Conservation (phyloP, 2,888 invertebrate genomes). For the Isotomurus palustris region DNA sequence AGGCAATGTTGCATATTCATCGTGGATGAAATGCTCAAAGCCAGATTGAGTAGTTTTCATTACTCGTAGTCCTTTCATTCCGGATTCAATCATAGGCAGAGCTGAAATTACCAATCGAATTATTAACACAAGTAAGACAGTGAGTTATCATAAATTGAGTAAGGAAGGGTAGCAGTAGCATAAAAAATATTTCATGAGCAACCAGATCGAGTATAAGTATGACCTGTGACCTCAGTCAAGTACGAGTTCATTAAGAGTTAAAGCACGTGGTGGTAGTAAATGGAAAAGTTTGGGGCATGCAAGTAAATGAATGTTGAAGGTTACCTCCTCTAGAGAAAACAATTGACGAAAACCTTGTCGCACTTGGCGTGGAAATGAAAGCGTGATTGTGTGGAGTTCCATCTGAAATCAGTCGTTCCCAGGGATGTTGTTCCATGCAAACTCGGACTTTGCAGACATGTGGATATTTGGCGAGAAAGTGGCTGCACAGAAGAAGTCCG, state of each 20-base stretch:
- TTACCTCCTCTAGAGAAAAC: conserved; percentile 64
- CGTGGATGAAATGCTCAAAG: conserved; percentile 72
- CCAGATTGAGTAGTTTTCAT: conserved; percentile 77
- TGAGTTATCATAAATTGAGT: too few relatives aligned
- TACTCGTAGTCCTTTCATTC: conserved; percentile 65
- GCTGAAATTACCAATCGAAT: too few relatives aligned
- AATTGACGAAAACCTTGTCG: conserved; percentile 65
- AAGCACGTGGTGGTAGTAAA: not conserved
- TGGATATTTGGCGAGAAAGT: conserved; percentile 69
- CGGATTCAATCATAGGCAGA: conserved; percentile 61
- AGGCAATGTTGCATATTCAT: conserved; percentile 70
- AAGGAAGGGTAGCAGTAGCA: too few relatives aligned
- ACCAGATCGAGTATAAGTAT: not conserved
- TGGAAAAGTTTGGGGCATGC: not conserved
- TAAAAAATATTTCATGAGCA: not conserved
- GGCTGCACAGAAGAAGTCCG: conserved; percentile 65
- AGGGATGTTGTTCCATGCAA: conserved; percentile 68
- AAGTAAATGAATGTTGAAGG: too few relatives aligned
- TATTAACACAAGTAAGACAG: too few relatives aligned
- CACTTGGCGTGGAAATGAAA: conserved; percentile 65
- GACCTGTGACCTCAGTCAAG: not conserved
- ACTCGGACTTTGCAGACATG: conserved; percentile 66
- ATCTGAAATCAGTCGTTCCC: conserved; percentile 62
- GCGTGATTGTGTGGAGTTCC: conserved; percentile 67
- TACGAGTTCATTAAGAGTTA: too few relatives aligned